Conservation (phyloP, 2,113 vertebrate species). For the Pteruthius melanotis region DNA sequence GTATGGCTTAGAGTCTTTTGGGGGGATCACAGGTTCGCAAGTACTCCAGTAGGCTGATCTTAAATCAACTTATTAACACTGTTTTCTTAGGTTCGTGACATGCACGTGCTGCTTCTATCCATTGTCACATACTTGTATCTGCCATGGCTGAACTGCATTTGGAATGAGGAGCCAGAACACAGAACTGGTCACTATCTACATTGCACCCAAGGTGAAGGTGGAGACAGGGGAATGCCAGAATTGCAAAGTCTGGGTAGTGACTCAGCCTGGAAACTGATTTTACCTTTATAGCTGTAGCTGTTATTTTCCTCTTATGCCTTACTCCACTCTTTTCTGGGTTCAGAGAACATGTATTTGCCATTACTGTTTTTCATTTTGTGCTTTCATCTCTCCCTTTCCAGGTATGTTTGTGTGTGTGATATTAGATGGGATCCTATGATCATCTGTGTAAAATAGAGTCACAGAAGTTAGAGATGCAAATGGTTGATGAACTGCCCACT, state of each 20-base stretch:
- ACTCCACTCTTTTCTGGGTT: background rate
- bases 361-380: background rate
- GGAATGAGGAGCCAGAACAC: background rate
- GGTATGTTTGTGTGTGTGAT: background rate
- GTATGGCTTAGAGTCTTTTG: background rate
- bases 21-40: background rate
- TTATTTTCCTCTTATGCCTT: background rate
- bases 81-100: background rate
- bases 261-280: background rate
- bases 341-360: accelerated
- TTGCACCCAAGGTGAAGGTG: background rate
- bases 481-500: background rate
- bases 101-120: background rate
- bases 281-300: background rate
- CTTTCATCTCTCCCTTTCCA: background rate
- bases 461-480: background rate
- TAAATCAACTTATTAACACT: background rate
- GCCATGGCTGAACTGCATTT: background rate
- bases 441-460: background rate
- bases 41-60: background rate
- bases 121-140: background rate
- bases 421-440: background rate
- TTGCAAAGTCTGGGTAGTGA: background rate
- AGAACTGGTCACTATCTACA: background rate
- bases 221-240: background rate